These are phyloP conservation scores for Tubiluchus corallicola DNA, from an alignment of 2,888 invertebrate genomes.

Conservation along the genomic window DNA sequence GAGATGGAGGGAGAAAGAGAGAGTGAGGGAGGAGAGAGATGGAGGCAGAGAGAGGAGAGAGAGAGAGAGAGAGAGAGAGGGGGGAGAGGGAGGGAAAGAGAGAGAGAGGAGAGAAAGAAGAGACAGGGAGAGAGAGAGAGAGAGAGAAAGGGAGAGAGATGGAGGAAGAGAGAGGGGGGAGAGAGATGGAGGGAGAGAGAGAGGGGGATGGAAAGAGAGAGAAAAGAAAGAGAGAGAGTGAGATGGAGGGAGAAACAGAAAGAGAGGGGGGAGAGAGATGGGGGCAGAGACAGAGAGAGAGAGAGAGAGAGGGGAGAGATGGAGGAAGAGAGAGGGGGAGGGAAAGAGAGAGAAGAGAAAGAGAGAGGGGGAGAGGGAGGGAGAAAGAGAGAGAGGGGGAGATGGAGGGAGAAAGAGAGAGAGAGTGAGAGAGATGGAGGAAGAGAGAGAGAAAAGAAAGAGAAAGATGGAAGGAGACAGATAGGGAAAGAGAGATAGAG, in stretches of 20 bases:
- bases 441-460: neutral
- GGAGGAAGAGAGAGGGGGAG: neutral
- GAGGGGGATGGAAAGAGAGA: neutral
- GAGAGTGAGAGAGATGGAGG: neutral
- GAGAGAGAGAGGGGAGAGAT: neutral
- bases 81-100: no score
- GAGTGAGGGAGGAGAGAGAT: neutral
- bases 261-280: neutral
- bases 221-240: neutral
- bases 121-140: neutral
- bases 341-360: neutral
- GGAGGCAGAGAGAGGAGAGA: no score
- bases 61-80: no score
- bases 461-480: neutral
- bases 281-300: neutral
- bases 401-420: neutral
- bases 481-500: neutral
- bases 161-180: neutral
- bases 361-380: neutral
- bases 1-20: neutral
- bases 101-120: neutral
- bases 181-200: neutral
- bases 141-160: conserved; percentile 1
- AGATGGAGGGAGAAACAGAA: neutral
- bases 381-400: conserved; percentile 3